phyloP scores from a whole-genome alignment of 2,888 invertebrate species.

The Acanthoscelides obtectus region DNA sequence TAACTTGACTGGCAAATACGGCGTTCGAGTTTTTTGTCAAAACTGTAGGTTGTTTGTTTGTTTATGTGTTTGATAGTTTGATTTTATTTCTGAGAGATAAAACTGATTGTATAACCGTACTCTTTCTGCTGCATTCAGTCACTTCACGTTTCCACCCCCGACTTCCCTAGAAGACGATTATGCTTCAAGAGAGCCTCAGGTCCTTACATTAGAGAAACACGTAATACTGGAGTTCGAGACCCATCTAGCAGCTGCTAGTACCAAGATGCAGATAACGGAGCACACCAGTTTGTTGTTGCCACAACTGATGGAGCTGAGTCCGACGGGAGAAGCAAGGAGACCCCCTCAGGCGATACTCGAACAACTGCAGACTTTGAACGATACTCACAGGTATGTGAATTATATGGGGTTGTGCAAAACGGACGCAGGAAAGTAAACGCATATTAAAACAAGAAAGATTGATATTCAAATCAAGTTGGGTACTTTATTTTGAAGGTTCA shows the following conservation, averaged over 20 bases:
- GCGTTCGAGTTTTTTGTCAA: too few species aligned
- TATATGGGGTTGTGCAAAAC: too few species aligned
- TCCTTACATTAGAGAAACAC: constrained; percentile 67
- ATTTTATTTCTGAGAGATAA: too few species aligned
- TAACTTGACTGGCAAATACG: too few species aligned
- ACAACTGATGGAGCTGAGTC: constrained; percentile 82
- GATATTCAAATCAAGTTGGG: too few species aligned
- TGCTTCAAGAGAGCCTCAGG: constrained; percentile 62
- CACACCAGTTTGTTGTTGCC: constrained; percentile 80
- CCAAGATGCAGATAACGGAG: constrained; percentile 85
- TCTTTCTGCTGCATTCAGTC: constrained; percentile 45
- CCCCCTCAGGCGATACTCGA: constrained; percentile 76
- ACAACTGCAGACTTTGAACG: constrained; percentile 72
- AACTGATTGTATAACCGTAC: too few species aligned
- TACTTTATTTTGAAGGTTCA: too few species aligned
- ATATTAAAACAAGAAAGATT: too few species aligned
- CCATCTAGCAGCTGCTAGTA: constrained; percentile 85
- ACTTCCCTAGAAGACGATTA: constrained; percentile 58
- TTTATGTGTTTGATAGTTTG: too few species aligned
- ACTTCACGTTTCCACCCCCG: constrained; percentile 68
- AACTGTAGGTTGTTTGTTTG: too few species aligned
- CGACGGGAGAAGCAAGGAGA: constrained; percentile 74
- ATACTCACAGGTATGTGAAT: constrained; percentile 55
- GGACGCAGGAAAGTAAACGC: too few species aligned
- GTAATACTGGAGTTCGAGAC: constrained; percentile 84